Evolutionary conservation across 2,113 vertebrate species (phyloP), one percentile per base, ranked within the genome.

Genomic region (Climacteris rufus): DNA sequence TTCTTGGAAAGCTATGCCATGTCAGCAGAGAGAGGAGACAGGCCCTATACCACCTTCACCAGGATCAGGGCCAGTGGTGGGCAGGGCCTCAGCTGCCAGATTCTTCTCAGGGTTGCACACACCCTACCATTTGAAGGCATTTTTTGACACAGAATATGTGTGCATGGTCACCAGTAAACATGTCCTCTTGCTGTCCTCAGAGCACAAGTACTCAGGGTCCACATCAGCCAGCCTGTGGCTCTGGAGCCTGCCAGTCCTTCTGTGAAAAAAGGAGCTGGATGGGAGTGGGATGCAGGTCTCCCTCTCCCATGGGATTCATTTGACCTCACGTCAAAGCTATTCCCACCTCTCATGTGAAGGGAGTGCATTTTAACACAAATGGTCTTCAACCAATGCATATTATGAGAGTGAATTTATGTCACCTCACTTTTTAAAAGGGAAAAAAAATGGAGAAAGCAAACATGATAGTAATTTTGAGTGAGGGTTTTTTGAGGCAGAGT

Each of bases 81-180:
- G 30, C 57, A 79, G 39, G n/a, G 25, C 8, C 1, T 0, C 1
- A 20, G 35, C 19, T 54, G 16, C 19, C 2, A 2, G 40, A 10
- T 7, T 70, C 44, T 37, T 59, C 79, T 80, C 53, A 28, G 42
- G 9, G 13, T 4, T 61, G 7, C 37, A n/a, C 1, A 3, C 20
- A 15, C 31, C 11, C 10, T 71, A 31, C 3, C 0, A 1, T 2
- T 0, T 24, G 30, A 77, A 83, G 47, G 31, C 4, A 3, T 5
- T 85, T 93, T 72, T 69, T 44, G 45, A 57, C 33, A 17, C 0
- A 5, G 31, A 19, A 6, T 33, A 6, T 3, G 19, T 45, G 16
- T 15, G 10, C 45, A 63, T 28, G 6, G 10, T 77, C 1, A 3
- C 21, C 19, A 35, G 23, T 3, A 65, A 60, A n/a, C 20, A 5